Evolutionary conservation across 1,140 invertebrate species (phyloP).

Genomic region (Colletes gigas): DNA sequence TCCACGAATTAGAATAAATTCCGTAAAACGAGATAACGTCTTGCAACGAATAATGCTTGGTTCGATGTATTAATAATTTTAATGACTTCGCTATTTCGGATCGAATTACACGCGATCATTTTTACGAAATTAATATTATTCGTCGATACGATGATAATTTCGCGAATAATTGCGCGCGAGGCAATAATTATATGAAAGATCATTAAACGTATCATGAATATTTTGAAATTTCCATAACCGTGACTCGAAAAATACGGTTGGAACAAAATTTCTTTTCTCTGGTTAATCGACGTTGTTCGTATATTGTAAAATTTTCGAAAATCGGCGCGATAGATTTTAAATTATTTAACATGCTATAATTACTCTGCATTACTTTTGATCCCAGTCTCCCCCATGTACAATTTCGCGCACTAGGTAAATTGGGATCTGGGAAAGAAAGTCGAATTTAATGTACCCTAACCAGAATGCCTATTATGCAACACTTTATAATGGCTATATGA

Average conservation of each 20-base stretch:
- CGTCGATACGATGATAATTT: neutral
- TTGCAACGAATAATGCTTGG: too few relatives aligned
- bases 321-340: too few relatives aligned
- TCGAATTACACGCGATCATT: neutral
- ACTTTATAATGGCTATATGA: constrained; percentile 44
- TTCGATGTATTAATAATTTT: neutral
- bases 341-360: too few relatives aligned
- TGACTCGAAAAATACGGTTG: too few relatives aligned
- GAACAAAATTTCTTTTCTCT: too few relatives aligned
- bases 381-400: neutral
- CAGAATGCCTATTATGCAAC: neutral
- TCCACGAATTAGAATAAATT: too few relatives aligned
- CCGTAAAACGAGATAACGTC: too few relatives aligned
- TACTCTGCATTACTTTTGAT: too few relatives aligned
- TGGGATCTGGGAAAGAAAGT: constrained; percentile 1
- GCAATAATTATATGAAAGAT: neutral
- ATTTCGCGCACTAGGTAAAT: neutral
- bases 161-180: neutral
- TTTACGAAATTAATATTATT: constrained; percentile 6
- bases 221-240: neutral
- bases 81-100: neutral
- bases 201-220: too few relatives aligned
- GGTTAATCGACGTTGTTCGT: too few relatives aligned
- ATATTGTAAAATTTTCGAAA: too few relatives aligned
- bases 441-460: constrained; percentile 30